Percentiles rank a stretch among this genome's conserved stretches.
phyloP scores from a whole-genome alignment of 2,888 invertebrate genomes.

The Eupithecia subfuscata region DNA sequence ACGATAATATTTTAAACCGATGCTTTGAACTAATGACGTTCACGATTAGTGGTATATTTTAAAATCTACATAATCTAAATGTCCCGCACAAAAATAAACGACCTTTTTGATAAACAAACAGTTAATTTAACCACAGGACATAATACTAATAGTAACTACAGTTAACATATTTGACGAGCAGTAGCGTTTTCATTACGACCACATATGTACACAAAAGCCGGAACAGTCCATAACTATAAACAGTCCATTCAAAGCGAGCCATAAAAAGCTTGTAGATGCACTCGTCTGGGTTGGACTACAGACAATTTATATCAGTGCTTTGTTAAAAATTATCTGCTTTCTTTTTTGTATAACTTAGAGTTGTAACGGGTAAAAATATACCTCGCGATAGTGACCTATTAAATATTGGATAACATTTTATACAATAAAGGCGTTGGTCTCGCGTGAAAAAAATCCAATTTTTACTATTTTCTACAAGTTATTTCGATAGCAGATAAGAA shows the following conservation, averaged over 20 bases:
- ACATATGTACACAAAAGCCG: conserved; percentile 61
- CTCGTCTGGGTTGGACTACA: conserved; percentile 35
- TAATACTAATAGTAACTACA: not conserved
- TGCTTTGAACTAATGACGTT: not conserved
- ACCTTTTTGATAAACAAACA: conserved; percentile 7
- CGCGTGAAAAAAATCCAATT: too few species aligned
- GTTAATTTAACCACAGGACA: not conserved
- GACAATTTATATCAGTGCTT: not conserved
- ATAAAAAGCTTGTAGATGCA: conserved; percentile 41
- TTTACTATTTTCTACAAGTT: too few species aligned
- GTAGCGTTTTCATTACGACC: conserved; percentile 25
- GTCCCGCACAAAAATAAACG: not conserved
- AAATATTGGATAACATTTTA: too few species aligned
- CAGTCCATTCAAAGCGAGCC: conserved; percentile 57
- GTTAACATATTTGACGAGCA: not conserved
- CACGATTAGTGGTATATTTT: not conserved
- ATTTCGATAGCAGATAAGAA: too few species aligned
- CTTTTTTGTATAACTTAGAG: not conserved
- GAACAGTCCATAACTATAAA: conserved; percentile 69
- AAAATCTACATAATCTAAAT: not conserved
- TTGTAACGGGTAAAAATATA: not conserved
- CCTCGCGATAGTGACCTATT: too few species aligned
- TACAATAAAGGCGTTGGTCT: too few species aligned
- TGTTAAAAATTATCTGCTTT: not conserved
- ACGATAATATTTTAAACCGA: not conserved